Percentiles rank a stretch among this genome's conserved stretches.
Evolutionary conservation across 2,888 invertebrate species (phyloP).

Genomic region (Abrostola triplasia): DNA sequence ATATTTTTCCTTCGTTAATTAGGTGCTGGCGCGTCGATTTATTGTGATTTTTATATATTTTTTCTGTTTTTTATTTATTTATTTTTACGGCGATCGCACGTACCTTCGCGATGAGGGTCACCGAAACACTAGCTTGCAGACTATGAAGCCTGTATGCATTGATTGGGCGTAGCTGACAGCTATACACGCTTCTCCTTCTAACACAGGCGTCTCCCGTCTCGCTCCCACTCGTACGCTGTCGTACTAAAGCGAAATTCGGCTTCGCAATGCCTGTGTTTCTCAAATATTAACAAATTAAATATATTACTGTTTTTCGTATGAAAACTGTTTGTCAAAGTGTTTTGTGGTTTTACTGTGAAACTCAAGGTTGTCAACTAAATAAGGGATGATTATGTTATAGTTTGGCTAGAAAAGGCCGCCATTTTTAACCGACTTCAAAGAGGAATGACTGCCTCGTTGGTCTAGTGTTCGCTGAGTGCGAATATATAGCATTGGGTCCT

Average conservation of each 20-base stretch:
- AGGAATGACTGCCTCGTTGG: too few relatives aligned
- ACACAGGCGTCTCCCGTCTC: slow-evolving; percentile 59
- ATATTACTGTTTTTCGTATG: slow-evolving; percentile 27
- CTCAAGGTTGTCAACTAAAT: neutral
- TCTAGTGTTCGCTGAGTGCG: too few relatives aligned
- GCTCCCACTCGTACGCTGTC: slow-evolving; percentile 68
- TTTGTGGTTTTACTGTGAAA: too few relatives aligned
- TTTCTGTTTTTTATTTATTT: slow-evolving; percentile 62
- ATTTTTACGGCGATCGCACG: slow-evolving; percentile 55
- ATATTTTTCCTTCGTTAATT: slow-evolving; percentile 38
- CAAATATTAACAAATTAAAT: slow-evolving; percentile 66
- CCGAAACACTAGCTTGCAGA: slow-evolving; percentile 83
- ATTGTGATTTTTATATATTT: slow-evolving; percentile 50
- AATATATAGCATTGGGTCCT: too few relatives aligned
- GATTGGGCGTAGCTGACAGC: slow-evolving; percentile 83
- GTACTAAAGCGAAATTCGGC: slow-evolving; percentile 83
- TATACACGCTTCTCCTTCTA: slow-evolving; percentile 67
- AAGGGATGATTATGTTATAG: neutral
- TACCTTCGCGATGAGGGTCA: slow-evolving; percentile 68
- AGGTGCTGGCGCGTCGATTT: slow-evolving; percentile 26
- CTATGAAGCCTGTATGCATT: slow-evolving; percentile 82
- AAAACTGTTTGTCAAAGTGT: slow-evolving; percentile 15
- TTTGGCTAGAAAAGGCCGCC: neutral
- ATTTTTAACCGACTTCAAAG: neutral
- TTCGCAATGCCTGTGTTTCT: slow-evolving; percentile 73